These are phyloP conservation scores for Gonatopus flavifemur DNA, from an alignment of 1,140 invertebrate genomes.

Conservation along the genomic window DNA sequence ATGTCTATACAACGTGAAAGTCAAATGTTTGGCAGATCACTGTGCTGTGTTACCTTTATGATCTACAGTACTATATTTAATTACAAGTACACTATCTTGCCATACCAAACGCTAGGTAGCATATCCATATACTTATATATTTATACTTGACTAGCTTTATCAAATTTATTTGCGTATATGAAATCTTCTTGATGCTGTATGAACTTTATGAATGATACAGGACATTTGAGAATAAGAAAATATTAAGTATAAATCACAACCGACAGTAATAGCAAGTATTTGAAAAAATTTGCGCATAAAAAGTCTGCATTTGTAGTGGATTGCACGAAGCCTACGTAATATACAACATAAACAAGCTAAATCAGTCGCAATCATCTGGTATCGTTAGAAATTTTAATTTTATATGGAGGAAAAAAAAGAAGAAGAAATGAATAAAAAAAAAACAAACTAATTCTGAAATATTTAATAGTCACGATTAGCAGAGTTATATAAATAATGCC, in stretches of 20 bases:
- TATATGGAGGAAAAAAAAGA: constrained; percentile 47
- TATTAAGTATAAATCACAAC: no score
- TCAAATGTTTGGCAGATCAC: constrained; percentile 42
- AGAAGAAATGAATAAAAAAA: constrained; percentile 31
- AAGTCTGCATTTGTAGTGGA: constrained; percentile 29
- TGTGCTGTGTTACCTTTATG: constrained; percentile 41
- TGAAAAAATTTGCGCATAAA: constrained; percentile 22
- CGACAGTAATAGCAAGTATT: constrained; percentile 18
- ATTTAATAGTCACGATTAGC: constrained; percentile 57
- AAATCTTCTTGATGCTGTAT: constrained; percentile 17
- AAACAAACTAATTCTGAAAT: constrained; percentile 50
- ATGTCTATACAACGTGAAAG: constrained; percentile 35
- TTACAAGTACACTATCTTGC: constrained; percentile 46
- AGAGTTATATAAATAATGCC: constrained; percentile 60
- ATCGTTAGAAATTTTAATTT: constrained; percentile 56
- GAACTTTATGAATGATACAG: constrained; percentile 7
- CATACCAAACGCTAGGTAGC: constrained; percentile 51
- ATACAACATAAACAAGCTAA: constrained; percentile 29
- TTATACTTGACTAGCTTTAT: constrained; percentile 42
- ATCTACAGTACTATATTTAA: constrained; percentile 36
- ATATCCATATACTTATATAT: constrained; percentile 37
- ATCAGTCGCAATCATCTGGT: constrained; percentile 47
- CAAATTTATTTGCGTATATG: constrained; percentile 35
- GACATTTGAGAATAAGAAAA: constrained; percentile 1
- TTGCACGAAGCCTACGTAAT: constrained; percentile 40